Evolutionary conservation across 1,140 invertebrate genomes (phyloP), one percentile per base, ranked within the genome.

Genomic region (Lysiphlebus fabarum): DNA sequence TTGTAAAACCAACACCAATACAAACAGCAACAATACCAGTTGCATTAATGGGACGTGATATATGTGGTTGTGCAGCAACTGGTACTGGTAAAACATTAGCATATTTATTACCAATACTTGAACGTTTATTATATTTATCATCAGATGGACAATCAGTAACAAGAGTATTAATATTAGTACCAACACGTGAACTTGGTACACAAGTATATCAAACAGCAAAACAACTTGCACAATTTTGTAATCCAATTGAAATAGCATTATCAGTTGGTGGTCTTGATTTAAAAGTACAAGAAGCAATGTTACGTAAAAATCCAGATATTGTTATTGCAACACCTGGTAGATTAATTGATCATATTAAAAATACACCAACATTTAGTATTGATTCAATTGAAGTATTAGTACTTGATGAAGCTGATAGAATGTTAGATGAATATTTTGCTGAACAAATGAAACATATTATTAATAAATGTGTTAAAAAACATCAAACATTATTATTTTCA

Each of bases 71-170:
- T n/a, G n/a, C n/a, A n/a, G n/a, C n/a, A n/a, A n/a, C n/a, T n/a
- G n/a, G n/a, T n/a, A n/a, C n/a, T n/a, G 96, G 96, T 37, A 99
- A 99, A 85, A 99, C 97, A 4, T 93, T 94, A 0, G 96, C 96
- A 0, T 99, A 98, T 73, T 98, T 99, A 93, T 79, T 99, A 61
- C 97, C 97, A 4, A 96, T 96, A 36, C 72, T 99, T 26, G 97
- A 99, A 79, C 82, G 97, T 65, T 81, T 99, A 53, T 74, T 99
- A 4, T 98, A 92, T 71, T 87, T 86, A 56, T n/a, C n/a, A n/a
- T 74, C 74, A 58, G 76, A 82, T 44, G 83, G 85, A 55, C 76
- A 83, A 42, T 81, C 86, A 9, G 79, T 90, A 7, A 94, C 92
- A 0, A 79, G 95, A 63, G 96, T 99, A 7, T 81, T 99, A 9